Evolutionary conservation across 2,113 vertebrate species (phyloP).

Genomic region (Shinisaurus crocodilurus): DNA sequence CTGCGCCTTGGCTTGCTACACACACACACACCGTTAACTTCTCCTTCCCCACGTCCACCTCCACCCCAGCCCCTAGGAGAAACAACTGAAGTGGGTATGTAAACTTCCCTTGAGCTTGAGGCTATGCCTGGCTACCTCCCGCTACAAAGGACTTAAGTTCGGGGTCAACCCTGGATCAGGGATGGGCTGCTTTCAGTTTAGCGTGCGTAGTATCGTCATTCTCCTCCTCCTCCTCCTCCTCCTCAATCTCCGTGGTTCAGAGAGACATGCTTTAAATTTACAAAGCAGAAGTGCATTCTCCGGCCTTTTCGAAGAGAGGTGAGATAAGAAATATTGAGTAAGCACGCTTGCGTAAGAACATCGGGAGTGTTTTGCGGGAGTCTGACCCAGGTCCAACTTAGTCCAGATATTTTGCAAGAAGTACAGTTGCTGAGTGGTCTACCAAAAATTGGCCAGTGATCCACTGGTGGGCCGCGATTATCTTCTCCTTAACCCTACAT

Average conservation of each 20-base stretch:
- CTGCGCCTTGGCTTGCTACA: not conserved
- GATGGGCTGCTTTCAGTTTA: not conserved
- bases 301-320: not conserved
- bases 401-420: not conserved
- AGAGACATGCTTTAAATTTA: not conserved
- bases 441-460: not conserved
- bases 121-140: no score
- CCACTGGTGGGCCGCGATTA: no score
- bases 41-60: not conserved
- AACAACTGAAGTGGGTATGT: not conserved
- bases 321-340: not conserved
- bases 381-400: not conserved
- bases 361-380: not conserved
- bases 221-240: not conserved
- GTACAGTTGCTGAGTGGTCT: not conserved
- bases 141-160: not conserved
- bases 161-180: not conserved
- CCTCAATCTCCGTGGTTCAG: not conserved
- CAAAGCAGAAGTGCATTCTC: not conserved
- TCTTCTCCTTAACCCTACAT: not conserved
- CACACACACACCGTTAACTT: not conserved
- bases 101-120: not conserved
- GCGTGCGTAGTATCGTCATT: no score
- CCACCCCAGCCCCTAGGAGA: not conserved
- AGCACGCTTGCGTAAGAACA: not conserved